Evolutionary conservation across 2,797 vertebrate species (phyloP), one percentile per base, ranked within the genome.

Genomic region (Champsocephalus esox): DNA sequence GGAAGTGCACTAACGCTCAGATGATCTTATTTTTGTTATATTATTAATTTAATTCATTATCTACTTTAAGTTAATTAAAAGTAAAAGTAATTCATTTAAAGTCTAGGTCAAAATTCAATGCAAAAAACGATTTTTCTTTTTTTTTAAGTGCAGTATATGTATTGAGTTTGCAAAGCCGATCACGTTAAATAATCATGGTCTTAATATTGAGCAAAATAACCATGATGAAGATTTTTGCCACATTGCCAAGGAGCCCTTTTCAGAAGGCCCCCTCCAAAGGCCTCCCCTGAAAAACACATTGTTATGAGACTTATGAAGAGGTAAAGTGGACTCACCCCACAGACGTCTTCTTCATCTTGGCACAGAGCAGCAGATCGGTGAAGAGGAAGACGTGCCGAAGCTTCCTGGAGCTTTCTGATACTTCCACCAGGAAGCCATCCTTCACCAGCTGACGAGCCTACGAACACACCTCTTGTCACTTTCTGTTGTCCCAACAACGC

Each of bases 371-470:
- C 87, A 99, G 95, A 5, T 99, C 98, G 0, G 98, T 99, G 93
- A 99, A 99, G 88, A 99, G 96, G 95, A 99, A 99, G 83, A 98
- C 96, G 0, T 99, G 98, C 34, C 98, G 96, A 16, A 99, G 95
- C 92, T 99, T 99, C 91, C 98, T 94, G 0, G 97, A 97, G 74
- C 96, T 96, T 90, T 99, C 98, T 0, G 98, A 98, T 87, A 99
- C 90, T 78, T 99, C 98, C 92, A 99, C 98, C 92, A 99, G 86
- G 94, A 99, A 99, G 68, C 98, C 98, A 4, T 99, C 98, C 93
- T 98, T 99, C 93, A 99, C 92, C 80, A 99, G 95, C 93, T 99
- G 98, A 89, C 98, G 97, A 4, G 95, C 96, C 98, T 99, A 87
- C 43, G 73, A 80, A 10, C 66, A 84, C 50, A 89, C 11, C 14